Conservation (phyloP, 2,888 invertebrate species). For the Noctuana brunneofusca region DNA sequence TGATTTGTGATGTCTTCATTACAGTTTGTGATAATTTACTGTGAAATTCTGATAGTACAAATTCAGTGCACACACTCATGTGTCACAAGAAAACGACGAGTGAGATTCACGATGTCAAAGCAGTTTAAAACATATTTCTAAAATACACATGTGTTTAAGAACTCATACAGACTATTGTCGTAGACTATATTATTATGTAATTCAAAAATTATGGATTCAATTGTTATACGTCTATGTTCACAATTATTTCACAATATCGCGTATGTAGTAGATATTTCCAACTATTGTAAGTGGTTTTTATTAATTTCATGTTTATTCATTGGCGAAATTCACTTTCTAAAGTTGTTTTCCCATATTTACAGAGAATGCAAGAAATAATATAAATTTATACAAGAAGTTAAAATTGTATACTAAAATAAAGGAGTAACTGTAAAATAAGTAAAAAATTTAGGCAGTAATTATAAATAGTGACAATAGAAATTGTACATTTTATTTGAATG, state of each 20-base stretch:
- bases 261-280: too few relatives aligned
- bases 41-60: constrained; percentile 39
- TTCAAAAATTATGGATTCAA: not conserved
- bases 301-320: not conserved
- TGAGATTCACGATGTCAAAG: constrained; percentile 51
- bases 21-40: constrained; percentile 59
- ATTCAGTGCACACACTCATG: constrained; percentile 3
- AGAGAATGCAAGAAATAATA: not conserved
- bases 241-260: not conserved
- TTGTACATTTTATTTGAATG: too few relatives aligned
- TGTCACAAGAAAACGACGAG: constrained; percentile 26
- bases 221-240: not conserved
- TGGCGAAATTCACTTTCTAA: not conserved
- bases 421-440: not conserved
- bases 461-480: too few relatives aligned
- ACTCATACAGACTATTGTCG: not conserved
- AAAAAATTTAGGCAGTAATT: not conserved
- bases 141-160: not conserved
- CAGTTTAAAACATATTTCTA: constrained; percentile 7
- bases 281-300: not conserved
- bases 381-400: not conserved
- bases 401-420: not conserved
- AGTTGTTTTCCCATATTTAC: not conserved
- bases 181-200: not conserved
- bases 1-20: constrained; percentile 75